Evolutionary conservation across 2,113 vertebrate genomes (phyloP).

Genomic region (Lepus americanus): DNA sequence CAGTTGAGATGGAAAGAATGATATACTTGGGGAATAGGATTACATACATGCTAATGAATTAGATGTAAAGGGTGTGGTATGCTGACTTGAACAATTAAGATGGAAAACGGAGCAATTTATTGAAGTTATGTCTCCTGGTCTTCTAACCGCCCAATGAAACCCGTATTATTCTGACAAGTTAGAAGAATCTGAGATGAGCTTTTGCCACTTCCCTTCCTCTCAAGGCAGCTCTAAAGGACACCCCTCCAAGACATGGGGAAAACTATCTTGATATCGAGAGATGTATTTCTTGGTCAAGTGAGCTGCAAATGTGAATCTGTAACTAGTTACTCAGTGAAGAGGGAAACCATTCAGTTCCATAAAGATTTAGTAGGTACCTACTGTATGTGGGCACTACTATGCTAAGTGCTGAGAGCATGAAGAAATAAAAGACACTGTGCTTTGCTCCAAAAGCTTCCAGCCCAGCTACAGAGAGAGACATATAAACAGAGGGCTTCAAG

Average conservation of each 20-base stretch:
- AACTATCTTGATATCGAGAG: background rate
- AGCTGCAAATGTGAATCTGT: background rate
- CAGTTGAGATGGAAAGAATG: background rate
- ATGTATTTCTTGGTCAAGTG: constrained; percentile 30
- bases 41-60: constrained; percentile 45
- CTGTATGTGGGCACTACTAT: background rate
- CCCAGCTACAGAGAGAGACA: constrained; percentile 2
- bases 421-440: constrained; percentile 10
- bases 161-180: background rate
- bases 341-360: background rate
- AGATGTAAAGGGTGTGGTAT: background rate
- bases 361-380: constrained; percentile 11
- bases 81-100: background rate
- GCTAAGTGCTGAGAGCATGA: constrained; percentile 44
- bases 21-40: background rate
- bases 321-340: constrained; percentile 47
- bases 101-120: background rate
- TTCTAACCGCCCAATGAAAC: constrained; percentile 53
- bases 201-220: constrained; percentile 26
- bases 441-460: constrained; percentile 45
- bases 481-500: constrained; percentile 42
- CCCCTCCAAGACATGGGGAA: background rate
- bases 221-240: too few relatives aligned
- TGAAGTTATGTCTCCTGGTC: constrained; percentile 16
- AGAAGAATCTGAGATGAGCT: background rate